Evolutionary conservation across 2,888 invertebrate genomes (phyloP), one percentile per base, ranked within the genome.

Genomic region (Synanthedon formicaeformis): DNA sequence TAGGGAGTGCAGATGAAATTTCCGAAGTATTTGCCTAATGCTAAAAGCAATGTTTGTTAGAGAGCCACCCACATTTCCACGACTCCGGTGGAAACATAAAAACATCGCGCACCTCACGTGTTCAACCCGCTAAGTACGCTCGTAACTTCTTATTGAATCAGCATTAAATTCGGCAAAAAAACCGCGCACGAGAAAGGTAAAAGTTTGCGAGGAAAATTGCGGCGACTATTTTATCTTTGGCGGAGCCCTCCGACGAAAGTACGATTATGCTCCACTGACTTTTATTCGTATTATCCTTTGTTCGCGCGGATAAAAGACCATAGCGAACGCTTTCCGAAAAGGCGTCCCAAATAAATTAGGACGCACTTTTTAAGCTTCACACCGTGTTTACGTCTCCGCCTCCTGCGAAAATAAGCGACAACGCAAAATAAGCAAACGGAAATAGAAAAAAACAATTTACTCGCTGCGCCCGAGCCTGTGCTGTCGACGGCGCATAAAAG

Each of bases 241-340:
- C 70, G 66, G 66, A 72, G 75, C 71, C 73, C 73, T 71, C 72
- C 59, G 63, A 65, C 63, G 66, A 68, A 69, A 74, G 73, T 74
- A 73, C 77, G 78, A 77, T 79, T 79, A 79, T 78, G 77, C 78
- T 76, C 70, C 72, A 75, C 78, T 79, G 78, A 73, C 74, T 76
- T 78, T 78, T 75, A 78, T 78, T 78, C 78, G 75, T 77, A 78
- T 78, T 79, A 77, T 79, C 78, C 79, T 80, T 78, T 79, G 78
- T 76, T 79, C 77, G 69, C 78, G 73, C 73, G 77, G 75, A 79
- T 81, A 75, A 77, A 76, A 73, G 74, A 76, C 73, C 74, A 73
- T 69, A 71, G 74, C 66, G 34, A 78, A 71, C 73, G 74, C 69
- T 78, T 79, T 72, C 69, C 69, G 64, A 75, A 79, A 75, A 75